Base-by-base conservation (phyloP, 2,888 invertebrate genomes). In the Dryococelus australis region DNA sequence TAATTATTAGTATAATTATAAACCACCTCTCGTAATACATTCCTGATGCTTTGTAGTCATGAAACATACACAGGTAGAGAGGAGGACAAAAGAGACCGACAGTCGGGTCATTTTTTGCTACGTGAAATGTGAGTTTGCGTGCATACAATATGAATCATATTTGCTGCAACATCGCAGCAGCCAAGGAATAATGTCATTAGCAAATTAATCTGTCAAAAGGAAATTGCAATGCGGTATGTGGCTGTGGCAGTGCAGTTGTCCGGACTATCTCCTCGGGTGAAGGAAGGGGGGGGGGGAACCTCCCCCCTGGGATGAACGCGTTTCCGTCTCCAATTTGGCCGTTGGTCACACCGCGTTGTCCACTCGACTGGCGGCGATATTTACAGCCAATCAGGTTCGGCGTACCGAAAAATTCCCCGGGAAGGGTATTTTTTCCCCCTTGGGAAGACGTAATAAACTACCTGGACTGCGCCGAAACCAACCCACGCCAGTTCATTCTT, bases 321-420 rank as follows among this genome's bases (percentile, higher is more conserved):
- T n/a, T 65, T 65, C 12, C 65, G 20, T 65, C 24, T 65, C 65
- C 24, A 65, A 24, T 65, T 65, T 65, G 65, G 65, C 65, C 65
- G 65, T 65, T n/a, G 24, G 65, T 65, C 65, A n/a, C 65, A n/a
- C 65, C 65, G 65, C 6, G 65, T 65, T 65, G 24, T 65, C n/a
- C 65, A 20, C 65, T 65, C 8, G 65, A 65, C 65, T 6, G 65
- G 65, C 65, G 65, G 65, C 1, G 65, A 65, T 65, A 65, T 65
- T 65, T 65, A 65, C 65, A 65, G 65, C 65, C 65, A 65, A 65
- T 65, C 65, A 65, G 65, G 65, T 65, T 24, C 65, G 65, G 20
- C 65, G 65, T 65, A 3, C 65, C 12, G 65, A 0, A 6, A 65
- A 10, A 65, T 65, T 65, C 16, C 65, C 65, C 6, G 65, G 65